Evolutionary conservation across 2,888 invertebrate species (phyloP), one percentile per base, ranked within the genome.

Genomic region (Amphipyra tragopoginis): DNA sequence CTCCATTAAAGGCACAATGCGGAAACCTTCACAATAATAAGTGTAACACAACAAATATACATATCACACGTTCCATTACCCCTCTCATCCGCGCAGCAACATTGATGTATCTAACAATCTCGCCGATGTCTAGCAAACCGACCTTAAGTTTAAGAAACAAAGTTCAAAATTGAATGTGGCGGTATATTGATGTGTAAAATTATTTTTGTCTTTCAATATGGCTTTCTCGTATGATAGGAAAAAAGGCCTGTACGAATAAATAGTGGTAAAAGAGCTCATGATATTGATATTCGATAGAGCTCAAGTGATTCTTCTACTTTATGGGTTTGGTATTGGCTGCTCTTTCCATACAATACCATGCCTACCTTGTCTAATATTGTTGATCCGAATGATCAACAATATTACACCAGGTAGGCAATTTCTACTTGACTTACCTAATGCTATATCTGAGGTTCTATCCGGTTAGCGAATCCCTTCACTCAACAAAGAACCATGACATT

Each of bases 61-160:
- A 90, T 90, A 91, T 90, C 86, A 88, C 85, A 89, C 89, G 86
- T 84, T 84, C 84, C 90, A 90, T 90, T 90, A 89, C 87, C 77
- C 78, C 65, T 80, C 79, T 75, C 77, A 81, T 79, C 77, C 79
- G 61, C 73, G 73, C 72, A 80, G 80, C 81, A 83, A 84, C 77
- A 58, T 53, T 49, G 40, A 62, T 54, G 29, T 56, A 64, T 26
- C 14, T 29, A 21, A 42, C 45, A 64, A 54, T 43, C 13, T 38
- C 36, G 29, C 21, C 43, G 48, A 60, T 44, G 33, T 53, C 36
- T 36, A 47, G 33, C 39, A 29, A 67, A 39, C 2, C 45, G 26
- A 45, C 65, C 65, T 55, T 77, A 57, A 6, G 1, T 8, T 33
- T 0, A 13, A 47, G 48, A 6, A 3, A 48, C 43, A 70, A 51